Percentiles rank a stretch among this genome's conserved stretches.
Evolutionary conservation across 64 coral and sea anemone genomes (phyloP).

Genomic region (Porites australiensis): DNA sequence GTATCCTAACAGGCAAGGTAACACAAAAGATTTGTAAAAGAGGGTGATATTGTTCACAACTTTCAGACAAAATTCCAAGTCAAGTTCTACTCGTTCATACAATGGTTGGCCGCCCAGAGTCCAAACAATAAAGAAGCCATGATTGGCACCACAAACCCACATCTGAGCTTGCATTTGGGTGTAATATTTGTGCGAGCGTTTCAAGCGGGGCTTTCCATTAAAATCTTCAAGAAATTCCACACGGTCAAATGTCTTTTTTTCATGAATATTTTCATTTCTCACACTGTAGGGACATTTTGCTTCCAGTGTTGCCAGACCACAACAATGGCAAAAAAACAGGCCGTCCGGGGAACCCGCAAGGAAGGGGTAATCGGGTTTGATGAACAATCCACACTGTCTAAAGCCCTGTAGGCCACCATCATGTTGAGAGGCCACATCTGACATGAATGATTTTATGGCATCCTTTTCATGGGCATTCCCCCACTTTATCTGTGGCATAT

Average conservation of each 20-base stretch:
- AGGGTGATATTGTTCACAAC: slow-evolving; percentile 31
- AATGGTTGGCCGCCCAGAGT: slow-evolving; percentile 25
- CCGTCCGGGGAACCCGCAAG: slow-evolving; percentile 62
- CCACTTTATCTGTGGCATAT: slow-evolving; percentile 74
- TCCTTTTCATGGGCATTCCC: slow-evolving; percentile 40
- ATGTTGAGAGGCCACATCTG: slow-evolving; percentile 27
- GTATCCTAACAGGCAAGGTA: not conserved
- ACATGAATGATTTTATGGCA: slow-evolving; percentile 65
- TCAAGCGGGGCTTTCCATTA: slow-evolving; percentile 35
- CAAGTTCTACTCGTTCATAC: slow-evolving; percentile 30
- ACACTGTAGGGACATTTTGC: slow-evolving; percentile 63
- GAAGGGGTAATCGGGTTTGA: slow-evolving; percentile 58
- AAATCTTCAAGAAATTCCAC: slow-evolving; percentile 44
- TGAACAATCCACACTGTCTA: slow-evolving; percentile 65
- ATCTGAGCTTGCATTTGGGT: slow-evolving; percentile 58
- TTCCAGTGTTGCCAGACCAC: slow-evolving; percentile 44
- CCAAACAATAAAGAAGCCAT: slow-evolving; percentile 59
- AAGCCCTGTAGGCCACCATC: slow-evolving; percentile 39
- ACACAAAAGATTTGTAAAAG: slow-evolving; percentile 60
- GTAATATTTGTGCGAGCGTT: slow-evolving; percentile 54
- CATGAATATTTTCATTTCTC: not conserved
- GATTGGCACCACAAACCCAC: not conserved
- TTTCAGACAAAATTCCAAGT: slow-evolving; percentile 18
- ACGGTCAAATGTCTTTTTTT: not conserved
- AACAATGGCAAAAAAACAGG: slow-evolving; percentile 51